Evolutionary conservation across 2,797 vertebrate species (phyloP).

Genomic region (Catamblyrhynchus diadema): DNA sequence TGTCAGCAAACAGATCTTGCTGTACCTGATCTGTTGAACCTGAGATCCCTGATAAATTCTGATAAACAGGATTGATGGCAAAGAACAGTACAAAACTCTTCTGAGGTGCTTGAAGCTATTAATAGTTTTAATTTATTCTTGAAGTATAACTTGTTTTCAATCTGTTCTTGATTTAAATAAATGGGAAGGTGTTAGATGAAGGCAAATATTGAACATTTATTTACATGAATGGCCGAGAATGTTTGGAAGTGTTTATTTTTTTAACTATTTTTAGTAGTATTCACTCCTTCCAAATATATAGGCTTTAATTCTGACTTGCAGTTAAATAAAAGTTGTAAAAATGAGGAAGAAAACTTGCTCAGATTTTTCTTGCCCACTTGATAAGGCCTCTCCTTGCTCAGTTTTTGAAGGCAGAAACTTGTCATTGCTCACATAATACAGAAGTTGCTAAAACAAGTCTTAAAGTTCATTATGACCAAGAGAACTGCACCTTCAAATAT

Average conservation of each 20-base stretch:
- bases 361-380: neutral
- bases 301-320: neutral
- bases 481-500: neutral
- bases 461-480: neutral
- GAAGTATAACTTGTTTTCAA: neutral
- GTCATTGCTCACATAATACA: neutral
- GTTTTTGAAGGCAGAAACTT: neutral
- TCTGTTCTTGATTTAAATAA: neutral
- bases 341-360: neutral
- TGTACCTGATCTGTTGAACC: constrained; percentile 43
- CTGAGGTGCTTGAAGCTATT: constrained; percentile 40
- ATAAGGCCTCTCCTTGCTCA: neutral
- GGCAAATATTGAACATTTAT: neutral
- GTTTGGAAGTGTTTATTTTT: neutral
- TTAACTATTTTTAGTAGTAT: neutral
- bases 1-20: constrained; percentile 50
- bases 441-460: neutral
- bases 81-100: constrained; percentile 44
- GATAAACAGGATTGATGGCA: constrained; percentile 43
- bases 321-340: neutral
- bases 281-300: neutral
- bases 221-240: neutral
- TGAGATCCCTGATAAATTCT: constrained; percentile 39
- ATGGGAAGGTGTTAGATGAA: neutral
- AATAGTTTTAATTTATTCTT: neutral